Evolutionary conservation across 92 coral and sea anemone species (phyloP).

Genomic region (Metridium senile): DNA sequence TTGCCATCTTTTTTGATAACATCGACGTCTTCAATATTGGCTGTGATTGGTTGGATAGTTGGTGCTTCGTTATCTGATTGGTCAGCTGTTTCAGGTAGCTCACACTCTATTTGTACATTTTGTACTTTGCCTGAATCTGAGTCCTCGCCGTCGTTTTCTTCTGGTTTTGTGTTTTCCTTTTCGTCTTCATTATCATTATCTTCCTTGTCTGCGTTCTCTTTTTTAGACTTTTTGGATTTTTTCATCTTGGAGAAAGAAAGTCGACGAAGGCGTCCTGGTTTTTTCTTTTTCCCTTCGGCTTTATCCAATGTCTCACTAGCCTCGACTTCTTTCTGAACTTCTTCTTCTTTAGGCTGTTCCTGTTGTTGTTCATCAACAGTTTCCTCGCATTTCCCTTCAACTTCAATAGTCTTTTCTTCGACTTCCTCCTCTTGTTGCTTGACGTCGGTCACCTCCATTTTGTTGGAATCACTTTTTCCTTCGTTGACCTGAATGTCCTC

Average conservation of each 20-base stretch:
- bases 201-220: conserved; percentile 9
- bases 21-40: not conserved
- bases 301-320: not conserved
- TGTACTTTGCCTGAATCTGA: conserved; percentile 12
- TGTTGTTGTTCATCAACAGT: conserved; percentile 1
- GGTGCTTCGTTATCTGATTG: not conserved
- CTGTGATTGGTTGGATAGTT: conserved; percentile 8
- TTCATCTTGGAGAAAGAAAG: conserved; percentile 12
- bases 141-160: not conserved
- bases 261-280: not conserved
- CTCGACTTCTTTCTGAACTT: conserved; percentile 1
- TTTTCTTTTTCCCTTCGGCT: not conserved
- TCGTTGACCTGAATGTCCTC: not conserved
- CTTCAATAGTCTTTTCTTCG: not conserved
- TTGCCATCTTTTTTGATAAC: conserved; percentile 1
- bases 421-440: not conserved
- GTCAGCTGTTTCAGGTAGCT: conserved; percentile 16
- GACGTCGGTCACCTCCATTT: not conserved
- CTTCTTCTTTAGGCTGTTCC: not conserved
- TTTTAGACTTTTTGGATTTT: not conserved
- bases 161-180: too few species aligned
- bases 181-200: not conserved
- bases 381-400: not conserved
- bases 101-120: conserved; percentile 15
- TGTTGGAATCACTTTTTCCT: conserved; percentile 1